These are phyloP conservation scores for Pyralis farinalis DNA, from an alignment of 2,888 invertebrate genomes.

Conservation along the genomic window DNA sequence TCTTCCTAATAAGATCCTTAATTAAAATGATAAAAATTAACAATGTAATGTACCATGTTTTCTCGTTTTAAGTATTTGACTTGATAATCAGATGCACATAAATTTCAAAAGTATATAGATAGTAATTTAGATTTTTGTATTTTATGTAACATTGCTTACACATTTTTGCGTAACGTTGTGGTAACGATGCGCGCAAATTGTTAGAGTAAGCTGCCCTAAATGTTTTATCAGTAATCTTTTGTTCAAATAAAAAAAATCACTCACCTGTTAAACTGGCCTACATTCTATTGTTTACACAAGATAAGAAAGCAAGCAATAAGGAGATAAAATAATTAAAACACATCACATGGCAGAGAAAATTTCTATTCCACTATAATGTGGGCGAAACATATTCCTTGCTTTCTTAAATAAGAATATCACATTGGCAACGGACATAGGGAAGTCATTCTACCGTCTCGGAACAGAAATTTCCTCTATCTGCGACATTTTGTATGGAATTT, in stretches of 20 bases:
- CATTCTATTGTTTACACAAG: conserved; percentile 55
- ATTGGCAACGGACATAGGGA: conserved; percentile 26
- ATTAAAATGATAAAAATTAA: no score
- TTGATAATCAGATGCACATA: no score
- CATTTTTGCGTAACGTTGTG: conserved; percentile 1
- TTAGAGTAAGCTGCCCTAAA: conserved; percentile 23
- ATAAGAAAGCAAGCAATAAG: conserved; percentile 79
- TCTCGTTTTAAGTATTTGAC: no score
- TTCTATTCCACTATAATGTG: conserved; percentile 68
- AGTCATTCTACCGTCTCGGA: conserved; percentile 68
- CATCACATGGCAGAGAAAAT: conserved; percentile 74
- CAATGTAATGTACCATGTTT: no score
- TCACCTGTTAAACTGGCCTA: conserved; percentile 60
- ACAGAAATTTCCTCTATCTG: conserved; percentile 78
- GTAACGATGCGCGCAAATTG: background rate
- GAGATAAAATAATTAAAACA: conserved; percentile 43
- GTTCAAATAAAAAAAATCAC: conserved; percentile 60
- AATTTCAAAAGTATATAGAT: no score
- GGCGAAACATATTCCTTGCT: conserved; percentile 60
- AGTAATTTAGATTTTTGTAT: no score
- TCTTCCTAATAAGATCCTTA: no score
- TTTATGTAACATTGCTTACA: background rate
- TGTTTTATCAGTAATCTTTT: conserved; percentile 38
- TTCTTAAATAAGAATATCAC: conserved; percentile 44
- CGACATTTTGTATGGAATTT: conserved; percentile 33